Conservation (phyloP, 2,797 vertebrate species). For the Onychomys torridus region DNA sequence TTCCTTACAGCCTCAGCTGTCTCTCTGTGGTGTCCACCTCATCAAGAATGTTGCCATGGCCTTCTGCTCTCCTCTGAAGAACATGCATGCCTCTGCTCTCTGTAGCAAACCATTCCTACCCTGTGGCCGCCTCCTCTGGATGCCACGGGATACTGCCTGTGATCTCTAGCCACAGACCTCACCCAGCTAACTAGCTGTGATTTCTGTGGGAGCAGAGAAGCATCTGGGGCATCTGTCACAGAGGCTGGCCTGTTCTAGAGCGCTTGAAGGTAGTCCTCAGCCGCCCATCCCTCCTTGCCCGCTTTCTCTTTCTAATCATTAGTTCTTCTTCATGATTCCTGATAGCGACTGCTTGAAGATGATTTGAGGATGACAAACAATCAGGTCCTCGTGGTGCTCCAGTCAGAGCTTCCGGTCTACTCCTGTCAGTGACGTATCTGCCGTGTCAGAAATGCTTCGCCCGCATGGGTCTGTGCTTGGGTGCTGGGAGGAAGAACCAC, state of each 20-base stretch:
- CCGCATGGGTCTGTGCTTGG: accelerated
- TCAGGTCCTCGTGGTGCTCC: neutral
- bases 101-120: neutral
- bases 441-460: too few relatives aligned
- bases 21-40: neutral
- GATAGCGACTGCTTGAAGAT: neutral
- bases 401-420: neutral
- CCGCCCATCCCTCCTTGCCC: too few relatives aligned
- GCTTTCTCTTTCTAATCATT: neutral
- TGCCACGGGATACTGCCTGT: accelerated
- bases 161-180: neutral
- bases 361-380: neutral
- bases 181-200: too few relatives aligned
- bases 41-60: neutral
- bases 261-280: accelerated
- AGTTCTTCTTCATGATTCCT: neutral
- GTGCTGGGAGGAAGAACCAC: neutral
- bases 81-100: neutral
- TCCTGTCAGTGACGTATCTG: neutral
- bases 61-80: neutral
- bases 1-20: neutral
- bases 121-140: neutral
- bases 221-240: neutral
- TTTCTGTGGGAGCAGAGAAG: neutral
- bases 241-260: accelerated